Evolutionary conservation across 1,140 invertebrate species (phyloP).

Genomic region (Liolophura sinensis): DNA sequence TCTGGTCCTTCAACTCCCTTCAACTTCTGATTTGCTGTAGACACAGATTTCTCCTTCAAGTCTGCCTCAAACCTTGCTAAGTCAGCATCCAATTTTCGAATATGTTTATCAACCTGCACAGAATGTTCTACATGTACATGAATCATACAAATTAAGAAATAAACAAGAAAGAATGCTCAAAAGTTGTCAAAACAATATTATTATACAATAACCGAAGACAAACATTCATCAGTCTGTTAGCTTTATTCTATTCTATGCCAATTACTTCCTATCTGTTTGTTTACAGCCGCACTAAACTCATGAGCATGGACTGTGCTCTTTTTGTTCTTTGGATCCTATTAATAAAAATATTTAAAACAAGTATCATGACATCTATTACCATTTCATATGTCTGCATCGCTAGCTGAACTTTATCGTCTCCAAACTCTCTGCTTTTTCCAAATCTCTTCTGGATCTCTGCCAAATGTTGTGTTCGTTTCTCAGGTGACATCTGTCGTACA

Average conservation of each 20-base stretch:
- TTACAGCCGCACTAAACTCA: no score
- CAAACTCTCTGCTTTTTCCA: constrained; percentile 64
- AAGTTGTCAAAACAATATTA: neutral
- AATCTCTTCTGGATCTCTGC: constrained; percentile 69
- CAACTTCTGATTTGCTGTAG: constrained; percentile 18
- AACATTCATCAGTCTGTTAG: no score
- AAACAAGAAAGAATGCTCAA: neutral
- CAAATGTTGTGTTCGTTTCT: constrained; percentile 82
- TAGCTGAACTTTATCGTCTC: constrained; percentile 95
- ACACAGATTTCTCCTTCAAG: constrained; percentile 88
- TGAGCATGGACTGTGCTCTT: neutral
- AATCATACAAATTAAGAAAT: neutral
- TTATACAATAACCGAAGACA: neutral
- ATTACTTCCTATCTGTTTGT: no score
- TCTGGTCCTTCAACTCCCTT: constrained; percentile 19
- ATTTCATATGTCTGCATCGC: constrained; percentile 98
- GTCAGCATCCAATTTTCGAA: constrained; percentile 91
- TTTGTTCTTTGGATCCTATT: neutral
- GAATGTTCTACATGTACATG: neutral
- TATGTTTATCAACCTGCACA: constrained; percentile 89
- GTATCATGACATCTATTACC: constrained; percentile 62
- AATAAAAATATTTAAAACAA: neutral
- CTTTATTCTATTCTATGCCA: no score
- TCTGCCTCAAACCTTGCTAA: constrained; percentile 94
- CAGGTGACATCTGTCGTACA: constrained; percentile 66